Percentiles rank a stretch among this genome's conserved stretches.
These are phyloP conservation scores for Fistularia commersonii DNA, from an alignment of 2,797 vertebrate species.

Conservation along the genomic window DNA sequence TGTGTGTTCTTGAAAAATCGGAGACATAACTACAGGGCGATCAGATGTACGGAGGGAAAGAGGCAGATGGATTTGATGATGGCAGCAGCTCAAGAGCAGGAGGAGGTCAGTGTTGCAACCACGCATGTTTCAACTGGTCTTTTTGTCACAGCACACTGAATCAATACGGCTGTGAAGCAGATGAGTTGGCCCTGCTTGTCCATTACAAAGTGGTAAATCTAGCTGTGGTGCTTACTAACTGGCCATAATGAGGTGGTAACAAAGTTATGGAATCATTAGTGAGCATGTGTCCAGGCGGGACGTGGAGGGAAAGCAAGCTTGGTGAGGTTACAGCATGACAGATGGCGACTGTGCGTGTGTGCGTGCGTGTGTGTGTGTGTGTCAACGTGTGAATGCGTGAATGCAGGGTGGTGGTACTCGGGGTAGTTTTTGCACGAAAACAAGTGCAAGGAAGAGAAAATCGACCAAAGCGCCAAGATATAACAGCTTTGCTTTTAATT, in stretches of 20 bases:
- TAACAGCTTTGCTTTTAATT: neutral
- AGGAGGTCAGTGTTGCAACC: constrained; percentile 47
- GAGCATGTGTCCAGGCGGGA: constrained; percentile 62
- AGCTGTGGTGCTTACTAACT: constrained; percentile 41
- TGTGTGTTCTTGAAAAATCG: constrained; percentile 17
- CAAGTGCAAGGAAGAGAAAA: constrained; percentile 26
- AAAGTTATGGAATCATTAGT: constrained; percentile 71
- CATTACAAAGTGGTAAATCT: constrained; percentile 51
- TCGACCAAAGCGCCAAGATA: neutral
- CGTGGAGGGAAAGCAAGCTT: constrained; percentile 46
- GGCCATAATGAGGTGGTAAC: constrained; percentile 66
- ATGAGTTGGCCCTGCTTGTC: constrained; percentile 37
- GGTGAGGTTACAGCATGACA: constrained; percentile 65
- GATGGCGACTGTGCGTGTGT: constrained; percentile 65
- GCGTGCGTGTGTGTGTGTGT: constrained; percentile 45
- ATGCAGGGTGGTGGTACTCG: constrained; percentile 25
- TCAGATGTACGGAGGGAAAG: constrained; percentile 29
- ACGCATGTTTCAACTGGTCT: constrained; percentile 31
- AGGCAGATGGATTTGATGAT: constrained; percentile 58
- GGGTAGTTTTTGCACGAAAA: constrained; percentile 51
- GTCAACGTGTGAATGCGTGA: constrained; percentile 58
- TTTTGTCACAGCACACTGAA: constrained; percentile 39
- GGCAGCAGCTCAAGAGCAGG: constrained; percentile 49
- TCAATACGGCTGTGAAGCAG: constrained; percentile 47
- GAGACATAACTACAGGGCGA: constrained; percentile 3